phyloP scores from a whole-genome alignment of 2,113 vertebrate genomes.

The Copsychus sechellarum region DNA sequence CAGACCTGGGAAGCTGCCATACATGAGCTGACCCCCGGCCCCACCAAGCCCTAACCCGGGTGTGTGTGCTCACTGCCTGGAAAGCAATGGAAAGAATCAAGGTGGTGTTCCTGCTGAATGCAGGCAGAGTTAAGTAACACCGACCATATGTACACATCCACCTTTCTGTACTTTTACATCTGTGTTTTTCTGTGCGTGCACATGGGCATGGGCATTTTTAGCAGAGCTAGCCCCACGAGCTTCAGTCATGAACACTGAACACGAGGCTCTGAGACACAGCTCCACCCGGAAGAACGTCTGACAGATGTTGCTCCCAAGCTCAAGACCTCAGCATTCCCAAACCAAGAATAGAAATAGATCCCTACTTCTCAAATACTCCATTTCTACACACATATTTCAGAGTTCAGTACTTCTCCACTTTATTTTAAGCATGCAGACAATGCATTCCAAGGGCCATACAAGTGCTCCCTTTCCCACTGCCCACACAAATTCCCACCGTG shows the following conservation, averaged over 20 bases:
- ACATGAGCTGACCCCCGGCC: neutral
- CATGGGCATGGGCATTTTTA: rapidly evolving
- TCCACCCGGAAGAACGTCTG: rapidly evolving
- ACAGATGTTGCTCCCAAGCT: neutral
- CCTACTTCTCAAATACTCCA: neutral
- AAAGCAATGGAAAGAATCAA: neutral
- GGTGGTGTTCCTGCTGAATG: too few relatives aligned
- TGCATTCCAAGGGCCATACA: neutral
- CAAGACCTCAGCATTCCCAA: neutral
- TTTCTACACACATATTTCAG: neutral
- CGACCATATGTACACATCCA: rapidly evolving
- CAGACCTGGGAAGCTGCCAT: neutral
- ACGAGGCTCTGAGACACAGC: neutral
- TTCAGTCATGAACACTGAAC: neutral
- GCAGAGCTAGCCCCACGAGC: neutral
- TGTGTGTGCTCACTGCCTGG: neutral
- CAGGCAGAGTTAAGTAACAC: too few relatives aligned
- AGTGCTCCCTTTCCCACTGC: neutral
- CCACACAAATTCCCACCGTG: slow-evolving; percentile 37
- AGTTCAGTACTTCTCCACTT: neutral
- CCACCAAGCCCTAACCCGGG: rapidly evolving
- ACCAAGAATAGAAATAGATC: neutral
- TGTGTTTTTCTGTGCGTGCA: rapidly evolving
- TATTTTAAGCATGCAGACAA: neutral
- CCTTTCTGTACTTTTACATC: too few relatives aligned